Conservation (phyloP, 2,797 vertebrate species). For the Clarias laeviceps region DNA sequence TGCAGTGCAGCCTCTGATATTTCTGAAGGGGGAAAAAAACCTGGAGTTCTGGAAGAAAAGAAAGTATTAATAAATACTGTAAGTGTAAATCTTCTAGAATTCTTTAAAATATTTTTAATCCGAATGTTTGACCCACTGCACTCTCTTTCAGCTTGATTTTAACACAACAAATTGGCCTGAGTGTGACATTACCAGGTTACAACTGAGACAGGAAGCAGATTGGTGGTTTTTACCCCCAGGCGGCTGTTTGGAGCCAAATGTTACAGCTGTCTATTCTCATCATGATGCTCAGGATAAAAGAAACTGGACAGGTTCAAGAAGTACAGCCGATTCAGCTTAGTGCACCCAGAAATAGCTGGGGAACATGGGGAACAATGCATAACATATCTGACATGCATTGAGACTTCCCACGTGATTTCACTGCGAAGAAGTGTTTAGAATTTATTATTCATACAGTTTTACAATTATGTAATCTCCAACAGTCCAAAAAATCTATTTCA, state of each 20-base stretch:
- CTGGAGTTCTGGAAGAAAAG: not conserved
- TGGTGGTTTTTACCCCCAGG: conserved; percentile 9
- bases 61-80: not conserved
- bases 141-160: not conserved
- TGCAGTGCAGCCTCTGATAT: no score
- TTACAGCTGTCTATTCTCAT: conserved; percentile 38
- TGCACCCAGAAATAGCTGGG: not conserved
- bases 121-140: not conserved
- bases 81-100: not conserved
- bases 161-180: not conserved
- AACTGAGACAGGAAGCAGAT: conserved; percentile 7
- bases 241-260: conserved; percentile 4
- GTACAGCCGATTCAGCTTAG: not conserved
- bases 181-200: not conserved
- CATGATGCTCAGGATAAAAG: not conserved
- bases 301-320: conserved; percentile 17
- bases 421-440: not conserved
- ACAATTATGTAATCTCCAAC: not conserved
- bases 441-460: not conserved
- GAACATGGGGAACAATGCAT: not conserved
- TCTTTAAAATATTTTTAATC: not conserved
- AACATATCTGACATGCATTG: not conserved
- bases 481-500: not conserved
- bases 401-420: not conserved
- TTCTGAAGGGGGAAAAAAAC: no score